Evolutionary conservation across 1,140 invertebrate species (phyloP).

Genomic region (Musca domestica): DNA sequence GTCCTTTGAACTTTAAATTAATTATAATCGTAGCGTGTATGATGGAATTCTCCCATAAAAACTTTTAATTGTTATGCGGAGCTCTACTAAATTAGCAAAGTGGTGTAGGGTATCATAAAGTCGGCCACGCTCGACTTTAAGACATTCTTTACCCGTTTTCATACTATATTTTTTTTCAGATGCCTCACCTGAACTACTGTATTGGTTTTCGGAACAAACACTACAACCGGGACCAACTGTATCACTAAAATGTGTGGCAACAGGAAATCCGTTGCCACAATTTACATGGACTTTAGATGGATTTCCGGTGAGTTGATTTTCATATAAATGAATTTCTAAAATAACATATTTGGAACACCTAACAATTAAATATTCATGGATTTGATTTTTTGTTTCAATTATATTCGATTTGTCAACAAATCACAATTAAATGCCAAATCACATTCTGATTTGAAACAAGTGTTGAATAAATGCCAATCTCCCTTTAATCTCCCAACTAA

Average conservation of each 20-base stretch:
- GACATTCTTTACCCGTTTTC: too few relatives aligned
- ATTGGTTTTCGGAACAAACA: conserved; percentile 88
- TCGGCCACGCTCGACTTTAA: too few relatives aligned
- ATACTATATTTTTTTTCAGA: conserved; percentile 66
- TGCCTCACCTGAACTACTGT: conserved; percentile 78
- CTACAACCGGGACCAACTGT: conserved; percentile 83
- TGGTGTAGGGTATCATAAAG: too few relatives aligned
- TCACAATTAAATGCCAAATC: not conserved
- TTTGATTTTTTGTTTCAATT: not conserved
- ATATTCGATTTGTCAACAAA: not conserved
- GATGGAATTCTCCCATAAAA: too few relatives aligned
- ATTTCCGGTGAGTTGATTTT: conserved; percentile 65
- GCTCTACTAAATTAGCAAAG: too few relatives aligned
- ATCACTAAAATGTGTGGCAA: conserved; percentile 86
- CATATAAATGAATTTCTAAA: not conserved
- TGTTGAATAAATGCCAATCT: not conserved
- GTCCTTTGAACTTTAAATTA: too few relatives aligned
- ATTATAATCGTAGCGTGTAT: too few relatives aligned
- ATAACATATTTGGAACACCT: not conserved
- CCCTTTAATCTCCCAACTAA: too few relatives aligned
- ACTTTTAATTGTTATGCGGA: too few relatives aligned
- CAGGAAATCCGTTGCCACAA: conserved; percentile 86
- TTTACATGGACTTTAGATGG: conserved; percentile 87
- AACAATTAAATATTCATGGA: not conserved
- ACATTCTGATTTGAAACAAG: not conserved